A percentile compares a stretch with the other conserved stretches of the same genome.
These are phyloP conservation scores for Cynodonichthys magdalenae DNA, from an alignment of 2,797 vertebrate species.

Conservation along the genomic window DNA sequence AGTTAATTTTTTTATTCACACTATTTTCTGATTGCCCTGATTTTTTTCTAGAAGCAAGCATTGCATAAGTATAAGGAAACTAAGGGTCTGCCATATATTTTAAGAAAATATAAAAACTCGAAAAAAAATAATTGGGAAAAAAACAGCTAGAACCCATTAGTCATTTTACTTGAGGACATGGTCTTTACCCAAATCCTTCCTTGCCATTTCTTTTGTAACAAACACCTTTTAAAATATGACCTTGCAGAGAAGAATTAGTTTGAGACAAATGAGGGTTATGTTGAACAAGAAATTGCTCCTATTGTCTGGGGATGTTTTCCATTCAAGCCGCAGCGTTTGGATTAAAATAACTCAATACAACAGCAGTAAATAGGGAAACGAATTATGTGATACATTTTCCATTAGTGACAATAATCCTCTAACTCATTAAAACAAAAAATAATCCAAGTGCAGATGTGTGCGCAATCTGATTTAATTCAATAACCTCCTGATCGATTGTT, in stretches of 20 bases:
- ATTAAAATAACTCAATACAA: constrained; percentile 10
- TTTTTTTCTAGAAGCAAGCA: background rate
- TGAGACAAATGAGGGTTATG: constrained; percentile 37
- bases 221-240: constrained; percentile 36
- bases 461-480: constrained; percentile 52
- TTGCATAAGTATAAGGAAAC: background rate
- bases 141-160: constrained; percentile 4
- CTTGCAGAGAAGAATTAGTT: constrained; percentile 56
- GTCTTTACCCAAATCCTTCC: constrained; percentile 32
- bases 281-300: constrained; percentile 34
- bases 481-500: constrained; percentile 46
- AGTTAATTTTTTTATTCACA: background rate
- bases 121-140: background rate
- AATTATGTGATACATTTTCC: constrained; percentile 36
- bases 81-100: background rate
- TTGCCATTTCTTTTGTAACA: constrained; percentile 35
- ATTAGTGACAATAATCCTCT: constrained; percentile 38
- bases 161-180: constrained; percentile 14
- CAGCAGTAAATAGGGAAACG: constrained; percentile 5
- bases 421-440: constrained; percentile 46
- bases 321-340: constrained; percentile 19
- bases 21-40: too few relatives aligned
- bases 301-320: constrained; percentile 45
- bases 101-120: constrained; percentile 2
- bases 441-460: constrained; percentile 23